Evolutionary conservation across 2,113 vertebrate species (phyloP).

Genomic region (Dolichallabes microphthalmus): DNA sequence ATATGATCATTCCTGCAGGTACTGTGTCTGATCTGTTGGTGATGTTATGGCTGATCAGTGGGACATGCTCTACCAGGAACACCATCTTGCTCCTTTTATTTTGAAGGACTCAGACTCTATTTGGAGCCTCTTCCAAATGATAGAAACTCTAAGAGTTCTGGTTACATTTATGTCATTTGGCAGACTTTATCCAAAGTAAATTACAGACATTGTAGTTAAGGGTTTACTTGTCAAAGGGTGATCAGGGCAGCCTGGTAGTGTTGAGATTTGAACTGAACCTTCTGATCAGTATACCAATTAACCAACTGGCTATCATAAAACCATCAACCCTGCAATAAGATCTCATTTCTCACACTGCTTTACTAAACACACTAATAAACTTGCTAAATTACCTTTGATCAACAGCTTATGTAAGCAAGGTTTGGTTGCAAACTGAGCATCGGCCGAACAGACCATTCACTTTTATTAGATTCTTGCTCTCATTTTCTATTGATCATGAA

Average conservation of each 20-base stretch:
- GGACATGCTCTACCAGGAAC: neutral
- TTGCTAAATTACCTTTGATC: neutral
- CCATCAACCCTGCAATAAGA: neutral
- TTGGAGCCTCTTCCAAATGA: neutral
- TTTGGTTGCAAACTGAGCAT: neutral
- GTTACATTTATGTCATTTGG: neutral
- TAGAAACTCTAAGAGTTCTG: neutral
- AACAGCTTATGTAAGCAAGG: neutral
- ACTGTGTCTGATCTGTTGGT: neutral
- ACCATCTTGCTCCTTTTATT: neutral
- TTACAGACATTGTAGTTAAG: neutral
- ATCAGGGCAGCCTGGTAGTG: neutral
- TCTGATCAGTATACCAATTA: neutral
- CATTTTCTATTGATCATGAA: neutral
- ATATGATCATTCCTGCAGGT: neutral
- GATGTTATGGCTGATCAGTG: neutral
- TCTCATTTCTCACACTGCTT: neutral
- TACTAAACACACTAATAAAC: too few relatives aligned
- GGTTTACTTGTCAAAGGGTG: neutral
- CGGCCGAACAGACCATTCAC: neutral
- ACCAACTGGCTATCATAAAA: neutral
- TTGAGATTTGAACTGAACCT: neutral
- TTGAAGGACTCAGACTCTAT: neutral
- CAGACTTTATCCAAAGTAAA: neutral
- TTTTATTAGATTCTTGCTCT: neutral